phyloP scores from a whole-genome alignment of 2,888 invertebrate species.

The Pollenia angustigena region DNA sequence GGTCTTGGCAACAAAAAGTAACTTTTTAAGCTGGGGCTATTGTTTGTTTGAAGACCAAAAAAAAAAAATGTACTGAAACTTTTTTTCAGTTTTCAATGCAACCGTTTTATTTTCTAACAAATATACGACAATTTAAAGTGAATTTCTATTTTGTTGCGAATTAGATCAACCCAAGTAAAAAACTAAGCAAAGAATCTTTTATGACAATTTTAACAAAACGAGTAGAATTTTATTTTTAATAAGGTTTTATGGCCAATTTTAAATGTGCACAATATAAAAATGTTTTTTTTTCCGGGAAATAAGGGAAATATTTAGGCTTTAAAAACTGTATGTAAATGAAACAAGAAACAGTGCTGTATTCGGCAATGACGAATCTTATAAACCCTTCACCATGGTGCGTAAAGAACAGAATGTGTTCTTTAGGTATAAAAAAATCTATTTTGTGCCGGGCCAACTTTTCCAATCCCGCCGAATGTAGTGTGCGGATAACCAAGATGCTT shows the following conservation, averaged over 20 bases:
- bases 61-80: too few species aligned
- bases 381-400: too few species aligned
- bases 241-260: conserved; percentile 18
- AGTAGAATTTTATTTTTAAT: conserved; percentile 13
- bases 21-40: background rate
- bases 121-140: conserved; percentile 12
- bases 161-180: background rate
- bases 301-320: background rate
- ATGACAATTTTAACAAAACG: background rate
- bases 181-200: background rate
- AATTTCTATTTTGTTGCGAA: background rate
- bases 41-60: background rate
- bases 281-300: background rate
- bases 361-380: too few species aligned
- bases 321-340: conserved; percentile 3
- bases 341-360: background rate
- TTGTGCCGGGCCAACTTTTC: too few species aligned
- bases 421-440: too few species aligned
- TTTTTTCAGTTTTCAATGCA: background rate
- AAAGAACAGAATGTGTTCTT: too few species aligned
- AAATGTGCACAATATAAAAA: background rate
- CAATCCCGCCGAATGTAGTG: too few species aligned
- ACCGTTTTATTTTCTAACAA: conserved; percentile 2
- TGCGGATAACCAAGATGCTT: too few species aligned
- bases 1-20: background rate